A percentile compares a stretch with the other conserved stretches of the same genome.
Evolutionary conservation across 2,797 vertebrate species (phyloP).

Genomic region (Hoplostethus mediterraneus): DNA sequence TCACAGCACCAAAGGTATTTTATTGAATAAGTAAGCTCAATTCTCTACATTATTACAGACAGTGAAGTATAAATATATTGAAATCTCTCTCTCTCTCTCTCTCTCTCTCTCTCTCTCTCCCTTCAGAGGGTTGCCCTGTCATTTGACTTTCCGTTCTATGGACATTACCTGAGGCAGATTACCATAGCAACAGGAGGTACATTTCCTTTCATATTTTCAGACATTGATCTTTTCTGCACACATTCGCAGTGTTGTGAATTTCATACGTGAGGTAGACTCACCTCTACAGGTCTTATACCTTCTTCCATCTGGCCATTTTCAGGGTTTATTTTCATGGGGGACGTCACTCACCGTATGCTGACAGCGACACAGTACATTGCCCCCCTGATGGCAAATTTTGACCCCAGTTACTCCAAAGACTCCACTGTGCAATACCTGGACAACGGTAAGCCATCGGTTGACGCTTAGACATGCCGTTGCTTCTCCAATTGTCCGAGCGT

Average conservation of each 20-base stretch:
- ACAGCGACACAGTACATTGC: constrained; percentile 96
- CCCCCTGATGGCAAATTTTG: constrained; percentile 97
- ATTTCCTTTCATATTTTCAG: constrained; percentile 16
- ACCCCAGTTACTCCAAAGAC: constrained; percentile 92
- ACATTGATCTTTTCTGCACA: constrained; percentile 54
- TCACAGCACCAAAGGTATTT: too few relatives aligned
- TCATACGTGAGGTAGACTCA: constrained; percentile 2
- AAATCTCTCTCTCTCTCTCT: constrained; percentile 5
- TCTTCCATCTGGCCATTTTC: constrained; percentile 51
- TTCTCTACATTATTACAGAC: too few relatives aligned
- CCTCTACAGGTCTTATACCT: constrained; percentile 12
- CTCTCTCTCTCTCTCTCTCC: constrained; percentile 18
- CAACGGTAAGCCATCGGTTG: constrained; percentile 85
- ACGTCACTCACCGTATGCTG: constrained; percentile 93
- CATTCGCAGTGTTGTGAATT: constrained; percentile 6
- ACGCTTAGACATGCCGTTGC: neutral
- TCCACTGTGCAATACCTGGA: constrained; percentile 94
- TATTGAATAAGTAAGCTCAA: too few relatives aligned
- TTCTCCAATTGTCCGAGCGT: neutral
- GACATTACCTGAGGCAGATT: constrained; percentile 93
- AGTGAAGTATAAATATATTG: neutral
- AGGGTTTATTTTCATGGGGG: constrained; percentile 97
- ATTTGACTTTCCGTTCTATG: constrained; percentile 97
- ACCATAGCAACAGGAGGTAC: constrained; percentile 97
- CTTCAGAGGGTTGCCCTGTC: constrained; percentile 90